Evolutionary conservation across 64 coral and sea anemone species (phyloP).

Genomic region (Anthopleura sola): DNA sequence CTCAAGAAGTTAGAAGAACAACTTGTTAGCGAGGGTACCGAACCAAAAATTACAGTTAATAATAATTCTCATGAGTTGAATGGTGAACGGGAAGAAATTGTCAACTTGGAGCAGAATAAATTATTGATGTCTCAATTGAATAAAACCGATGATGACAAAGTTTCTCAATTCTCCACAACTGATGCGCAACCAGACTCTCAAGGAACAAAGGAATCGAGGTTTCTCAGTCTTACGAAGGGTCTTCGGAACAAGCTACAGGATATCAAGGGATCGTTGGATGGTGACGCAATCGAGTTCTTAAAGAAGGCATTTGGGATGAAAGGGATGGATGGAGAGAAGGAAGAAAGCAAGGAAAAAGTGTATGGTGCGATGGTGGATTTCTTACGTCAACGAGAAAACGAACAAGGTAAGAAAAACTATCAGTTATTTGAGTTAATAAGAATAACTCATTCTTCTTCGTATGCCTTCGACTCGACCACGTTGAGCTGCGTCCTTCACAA

Average conservation of each 20-base stretch:
- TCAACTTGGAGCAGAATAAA: neutral
- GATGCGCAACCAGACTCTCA: neutral
- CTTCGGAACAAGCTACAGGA: slow-evolving; percentile 26
- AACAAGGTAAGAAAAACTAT: neutral
- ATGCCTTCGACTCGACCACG: no score
- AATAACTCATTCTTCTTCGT: no score
- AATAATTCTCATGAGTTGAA: neutral
- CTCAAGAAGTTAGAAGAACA: neutral
- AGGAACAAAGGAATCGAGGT: neutral
- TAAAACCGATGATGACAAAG: slow-evolving; percentile 94
- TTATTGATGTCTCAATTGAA: slow-evolving; percentile 36
- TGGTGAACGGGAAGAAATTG: neutral
- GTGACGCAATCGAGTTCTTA: slow-evolving; percentile 40
- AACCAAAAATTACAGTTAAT: neutral
- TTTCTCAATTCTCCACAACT: slow-evolving; percentile 6
- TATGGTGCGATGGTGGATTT: slow-evolving; percentile 40
- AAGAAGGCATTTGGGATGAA: slow-evolving; percentile 42
- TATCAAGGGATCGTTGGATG: slow-evolving; percentile 36
- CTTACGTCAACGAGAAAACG: neutral
- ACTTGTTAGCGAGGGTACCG: neutral
- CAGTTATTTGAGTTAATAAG: no score
- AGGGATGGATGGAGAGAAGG: neutral
- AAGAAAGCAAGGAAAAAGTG: slow-evolving; percentile 1
- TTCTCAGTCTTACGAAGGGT: slow-evolving; percentile 6
- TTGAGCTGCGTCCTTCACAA: no score